A percentile compares a stretch with the other conserved stretches of the same genome.
These are phyloP conservation scores for Eudemis profundana DNA, from an alignment of 2,888 invertebrate species.

Conservation along the genomic window DNA sequence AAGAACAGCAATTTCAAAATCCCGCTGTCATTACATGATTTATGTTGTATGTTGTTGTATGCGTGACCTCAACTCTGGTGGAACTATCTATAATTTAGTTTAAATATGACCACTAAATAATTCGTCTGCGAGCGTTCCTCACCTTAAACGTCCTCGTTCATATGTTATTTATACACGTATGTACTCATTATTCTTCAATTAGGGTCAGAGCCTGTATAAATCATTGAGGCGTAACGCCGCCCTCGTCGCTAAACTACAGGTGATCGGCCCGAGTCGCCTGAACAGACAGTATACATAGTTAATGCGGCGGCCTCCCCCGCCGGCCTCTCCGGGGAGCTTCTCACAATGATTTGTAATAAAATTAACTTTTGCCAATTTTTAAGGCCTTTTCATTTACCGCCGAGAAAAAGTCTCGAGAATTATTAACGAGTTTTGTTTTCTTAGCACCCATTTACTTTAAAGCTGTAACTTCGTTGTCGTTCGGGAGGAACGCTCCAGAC, in stretches of 20 bases:
- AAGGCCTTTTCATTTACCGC: constrained; percentile 27
- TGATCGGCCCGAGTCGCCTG: not conserved
- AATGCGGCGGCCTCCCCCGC: not conserved
- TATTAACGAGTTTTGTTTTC: constrained; percentile 35
- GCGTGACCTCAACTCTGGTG: too few relatives aligned
- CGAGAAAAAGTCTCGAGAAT: constrained; percentile 12
- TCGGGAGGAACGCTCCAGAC: constrained; percentile 5
- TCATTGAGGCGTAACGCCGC: too few relatives aligned
- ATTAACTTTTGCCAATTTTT: constrained; percentile 25
- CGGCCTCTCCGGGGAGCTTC: not conserved
- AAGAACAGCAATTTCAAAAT: too few relatives aligned
- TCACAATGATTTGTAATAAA: constrained; percentile 27
- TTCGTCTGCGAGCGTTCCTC: too few relatives aligned
- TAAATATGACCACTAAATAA: too few relatives aligned
- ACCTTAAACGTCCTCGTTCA: too few relatives aligned
- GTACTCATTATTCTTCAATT: too few relatives aligned
- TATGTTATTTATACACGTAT: too few relatives aligned
- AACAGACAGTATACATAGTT: constrained; percentile 1
- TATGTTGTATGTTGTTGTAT: too few relatives aligned
- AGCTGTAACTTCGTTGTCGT: constrained; percentile 31
- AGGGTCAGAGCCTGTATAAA: not conserved
- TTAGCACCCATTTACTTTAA: constrained; percentile 15
- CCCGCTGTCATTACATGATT: too few relatives aligned
- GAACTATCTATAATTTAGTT: too few relatives aligned
- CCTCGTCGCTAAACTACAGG: not conserved